Evolutionary conservation across 1,140 invertebrate species (phyloP).

Genomic region (Drosophila orena): DNA sequence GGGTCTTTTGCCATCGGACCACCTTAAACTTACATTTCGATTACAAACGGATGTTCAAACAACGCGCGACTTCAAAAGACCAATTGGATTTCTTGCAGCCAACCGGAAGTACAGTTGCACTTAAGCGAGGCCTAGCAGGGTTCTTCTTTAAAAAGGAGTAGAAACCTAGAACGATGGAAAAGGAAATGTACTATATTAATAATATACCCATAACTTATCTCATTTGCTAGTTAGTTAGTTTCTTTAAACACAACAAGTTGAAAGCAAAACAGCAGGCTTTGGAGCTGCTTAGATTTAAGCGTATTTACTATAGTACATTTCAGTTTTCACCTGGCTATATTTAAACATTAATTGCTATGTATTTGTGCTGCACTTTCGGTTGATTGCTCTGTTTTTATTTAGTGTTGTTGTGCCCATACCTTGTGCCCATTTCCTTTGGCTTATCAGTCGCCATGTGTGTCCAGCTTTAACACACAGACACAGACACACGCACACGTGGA

Average conservation of each 20-base stretch:
- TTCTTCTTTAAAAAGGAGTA: too few relatives aligned
- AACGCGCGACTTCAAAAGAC: slow-evolving; percentile 7
- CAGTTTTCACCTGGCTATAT: slow-evolving; percentile 11
- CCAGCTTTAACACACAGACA: slow-evolving; percentile 55
- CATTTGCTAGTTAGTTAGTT: too few relatives aligned
- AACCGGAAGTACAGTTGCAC: slow-evolving; percentile 14
- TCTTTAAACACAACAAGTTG: background rate
- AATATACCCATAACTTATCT: background rate
- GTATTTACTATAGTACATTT: background rate
- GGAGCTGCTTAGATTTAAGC: too few relatives aligned
- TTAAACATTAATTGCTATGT: background rate
- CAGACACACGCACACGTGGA: slow-evolving; percentile 13
- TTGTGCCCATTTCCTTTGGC: slow-evolving; percentile 66
- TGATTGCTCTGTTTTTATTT: background rate
- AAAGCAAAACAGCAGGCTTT: too few relatives aligned
- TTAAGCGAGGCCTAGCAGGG: background rate
- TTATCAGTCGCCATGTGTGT: slow-evolving; percentile 70
- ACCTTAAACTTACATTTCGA: slow-evolving; percentile 17
- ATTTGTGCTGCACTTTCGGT: background rate
- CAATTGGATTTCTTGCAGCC: background rate
- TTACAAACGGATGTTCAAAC: slow-evolving; percentile 18
- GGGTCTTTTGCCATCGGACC: slow-evolving; percentile 19
- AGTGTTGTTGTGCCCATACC: slow-evolving; percentile 9
- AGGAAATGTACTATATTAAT: background rate
- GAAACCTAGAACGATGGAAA: background rate